Conservation (phyloP, 2,113 vertebrate genomes). For the Onychostruthus taczanowskii region DNA sequence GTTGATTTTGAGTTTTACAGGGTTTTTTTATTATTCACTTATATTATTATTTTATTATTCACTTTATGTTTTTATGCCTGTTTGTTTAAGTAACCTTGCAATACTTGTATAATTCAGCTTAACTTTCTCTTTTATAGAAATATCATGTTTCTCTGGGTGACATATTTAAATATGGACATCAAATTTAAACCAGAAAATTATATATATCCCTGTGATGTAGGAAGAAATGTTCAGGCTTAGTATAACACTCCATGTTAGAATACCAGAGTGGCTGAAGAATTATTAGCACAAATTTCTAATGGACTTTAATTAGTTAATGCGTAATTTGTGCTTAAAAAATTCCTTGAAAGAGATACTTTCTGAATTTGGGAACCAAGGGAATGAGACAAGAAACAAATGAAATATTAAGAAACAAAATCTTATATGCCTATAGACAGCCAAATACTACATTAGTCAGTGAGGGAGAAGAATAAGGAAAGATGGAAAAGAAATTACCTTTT, state of each 20-base stretch:
- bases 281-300: neutral
- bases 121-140: neutral
- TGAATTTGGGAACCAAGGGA: neutral
- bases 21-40: neutral
- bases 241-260: neutral
- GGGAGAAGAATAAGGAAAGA: neutral
- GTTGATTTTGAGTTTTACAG: neutral
- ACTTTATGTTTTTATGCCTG: neutral
- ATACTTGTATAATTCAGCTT: neutral
- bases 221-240: neutral
- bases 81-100: neutral
- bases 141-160: neutral
- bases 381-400: neutral
- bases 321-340: neutral
- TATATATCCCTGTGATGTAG: neutral
- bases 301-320: neutral
- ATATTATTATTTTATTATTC: neutral
- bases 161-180: neutral
- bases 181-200: neutral
- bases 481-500: neutral
- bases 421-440: neutral
- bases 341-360: neutral
- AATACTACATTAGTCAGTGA: neutral
- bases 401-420: neutral
- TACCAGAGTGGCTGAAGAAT: neutral